Evolutionary conservation across 2,113 vertebrate species (phyloP), one percentile per base, ranked within the genome.

Genomic region (Dicrurus megarhynchus): DNA sequence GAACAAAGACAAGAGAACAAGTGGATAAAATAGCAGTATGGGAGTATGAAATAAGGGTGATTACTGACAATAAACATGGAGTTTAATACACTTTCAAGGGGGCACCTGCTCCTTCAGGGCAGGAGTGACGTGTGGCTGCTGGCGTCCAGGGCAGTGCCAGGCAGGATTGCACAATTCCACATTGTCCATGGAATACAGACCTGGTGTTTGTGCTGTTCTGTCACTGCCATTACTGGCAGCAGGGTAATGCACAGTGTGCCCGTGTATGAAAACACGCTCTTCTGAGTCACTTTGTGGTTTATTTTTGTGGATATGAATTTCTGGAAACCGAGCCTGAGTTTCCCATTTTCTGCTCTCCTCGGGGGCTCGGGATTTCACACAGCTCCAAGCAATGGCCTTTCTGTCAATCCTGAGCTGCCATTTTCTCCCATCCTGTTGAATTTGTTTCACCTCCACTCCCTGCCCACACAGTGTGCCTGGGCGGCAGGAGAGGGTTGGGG

Each of bases 281-380:
- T 87, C 81, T 91, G 82, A 96, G 57, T 94, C 93, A 91, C 53
- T 80, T 81, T 35, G 70, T 84, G 68, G 44, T 85, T 87, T 83
- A 35, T 39, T 78, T 90, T 55, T 93, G 67, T 78, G 44, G 46
- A 27, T 71, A 35, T 52, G 32, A 46, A 56, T 91, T 89, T 94
- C 93, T 94, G 91, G 84, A 94, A 97, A 42, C 41, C 0, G 0
- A 87, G 74, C 46, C 44, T 24, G 10, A 49, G 44, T 80, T 85
- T 91, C 87, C 44, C 53, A 32, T 92, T 76, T 95, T 67, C 77
- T 15, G 5, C 35, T 74, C 42, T 86, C 56, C 76, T 63, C 7
- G 7, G 60, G 70, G 78, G 42, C 52, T 91, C 32, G 7, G 39
- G 30, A 84, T 56, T 55, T 75, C 56, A 44, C 37, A 30, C 52